Evolutionary conservation across 2,113 vertebrate species (phyloP).

Genomic region (Salvelinus namaycush): DNA sequence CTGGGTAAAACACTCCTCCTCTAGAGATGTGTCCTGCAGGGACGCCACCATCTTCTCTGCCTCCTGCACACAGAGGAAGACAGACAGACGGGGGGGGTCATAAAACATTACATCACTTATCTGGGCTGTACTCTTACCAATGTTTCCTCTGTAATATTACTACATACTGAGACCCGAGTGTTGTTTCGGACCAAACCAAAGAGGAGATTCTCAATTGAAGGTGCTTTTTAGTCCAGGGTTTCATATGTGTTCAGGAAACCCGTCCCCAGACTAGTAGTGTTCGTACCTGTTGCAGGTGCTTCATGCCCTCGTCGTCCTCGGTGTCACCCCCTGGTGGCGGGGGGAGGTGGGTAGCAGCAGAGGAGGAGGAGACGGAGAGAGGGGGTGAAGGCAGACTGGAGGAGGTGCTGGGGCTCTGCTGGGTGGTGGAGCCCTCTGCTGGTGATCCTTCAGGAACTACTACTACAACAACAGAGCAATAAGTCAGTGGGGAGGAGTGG

Average conservation of each 20-base stretch:
- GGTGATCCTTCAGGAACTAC: conserved; percentile 53
- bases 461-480: neutral
- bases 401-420: conserved; percentile 65
- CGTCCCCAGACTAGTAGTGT: neutral
- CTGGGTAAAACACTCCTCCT: conserved; percentile 88
- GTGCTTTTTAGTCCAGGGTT: no score
- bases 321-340: conserved; percentile 78
- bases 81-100: neutral
- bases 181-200: no score
- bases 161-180: neutral
- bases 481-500: neutral
- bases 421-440: conserved; percentile 63
- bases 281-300: conserved; percentile 89
- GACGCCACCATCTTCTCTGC: conserved; percentile 93
- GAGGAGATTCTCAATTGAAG: no score
- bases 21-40: conserved; percentile 87
- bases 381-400: conserved; percentile 75
- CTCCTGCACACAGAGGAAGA: conserved; percentile 70
- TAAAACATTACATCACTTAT: neutral
- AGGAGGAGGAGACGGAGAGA: conserved; percentile 75
- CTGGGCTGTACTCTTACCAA: neutral
- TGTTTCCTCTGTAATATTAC: neutral
- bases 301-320: conserved; percentile 92
- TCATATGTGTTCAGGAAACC: no score
- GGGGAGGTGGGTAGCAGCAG: conserved; percentile 76